Evolutionary conservation across 2,113 vertebrate genomes (phyloP).

Genomic region (Pungitius pungitius): DNA sequence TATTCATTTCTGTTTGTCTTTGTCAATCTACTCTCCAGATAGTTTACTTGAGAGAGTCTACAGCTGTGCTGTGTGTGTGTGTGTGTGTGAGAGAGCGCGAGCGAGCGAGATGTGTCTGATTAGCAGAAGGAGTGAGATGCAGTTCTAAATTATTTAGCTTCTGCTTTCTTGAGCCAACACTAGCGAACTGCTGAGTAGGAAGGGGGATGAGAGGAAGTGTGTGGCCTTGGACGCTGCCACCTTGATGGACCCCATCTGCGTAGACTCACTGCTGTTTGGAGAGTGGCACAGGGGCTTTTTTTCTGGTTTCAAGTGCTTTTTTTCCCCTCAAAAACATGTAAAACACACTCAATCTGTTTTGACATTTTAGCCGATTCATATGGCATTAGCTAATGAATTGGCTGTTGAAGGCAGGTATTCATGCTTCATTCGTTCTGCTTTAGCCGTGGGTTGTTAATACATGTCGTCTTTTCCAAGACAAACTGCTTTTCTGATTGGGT

Average conservation of each 20-base stretch:
- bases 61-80: slow-evolving; percentile 11
- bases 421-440: background rate
- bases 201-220: background rate
- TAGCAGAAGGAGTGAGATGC: slow-evolving; percentile 35
- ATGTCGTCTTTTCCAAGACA: background rate
- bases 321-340: background rate
- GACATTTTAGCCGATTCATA: background rate
- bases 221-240: background rate
- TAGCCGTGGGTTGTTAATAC: background rate
- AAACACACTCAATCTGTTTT: background rate
- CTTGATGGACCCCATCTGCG: background rate
- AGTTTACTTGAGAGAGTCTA: slow-evolving; percentile 42
- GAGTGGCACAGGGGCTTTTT: background rate
- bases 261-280: background rate
- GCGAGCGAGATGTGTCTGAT: slow-evolving; percentile 37
- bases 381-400: background rate
- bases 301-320: background rate
- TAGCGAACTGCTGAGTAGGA: background rate
- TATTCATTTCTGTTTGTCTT: slow-evolving; percentile 25
- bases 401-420: background rate
- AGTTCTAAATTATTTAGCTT: slow-evolving; percentile 60
- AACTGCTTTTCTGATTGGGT: background rate
- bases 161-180: slow-evolving; percentile 43
- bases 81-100: slow-evolving; percentile 1
- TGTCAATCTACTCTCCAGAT: slow-evolving; percentile 32